A percentile compares a stretch with the other conserved stretches of the same genome.
These are phyloP conservation scores for Pterocles burchelli DNA, from an alignment of 2,113 vertebrate genomes.

Conservation along the genomic window DNA sequence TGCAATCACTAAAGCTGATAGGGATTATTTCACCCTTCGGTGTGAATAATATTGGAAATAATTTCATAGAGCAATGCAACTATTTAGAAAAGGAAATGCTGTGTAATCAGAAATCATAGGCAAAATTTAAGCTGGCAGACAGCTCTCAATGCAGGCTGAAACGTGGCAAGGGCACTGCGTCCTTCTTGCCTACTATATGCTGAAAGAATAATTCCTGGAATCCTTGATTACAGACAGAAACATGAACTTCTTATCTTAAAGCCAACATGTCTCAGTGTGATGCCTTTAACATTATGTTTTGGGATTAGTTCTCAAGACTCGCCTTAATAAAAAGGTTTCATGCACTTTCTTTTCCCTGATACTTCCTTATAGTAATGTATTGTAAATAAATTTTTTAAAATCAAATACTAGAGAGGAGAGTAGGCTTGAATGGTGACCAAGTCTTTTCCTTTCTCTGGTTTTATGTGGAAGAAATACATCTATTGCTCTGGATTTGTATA, in stretches of 20 bases:
- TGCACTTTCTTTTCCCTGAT: background rate
- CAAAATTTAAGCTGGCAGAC: slow-evolving; percentile 21
- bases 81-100: background rate
- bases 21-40: background rate
- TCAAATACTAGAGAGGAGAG: background rate
- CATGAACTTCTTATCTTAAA: slow-evolving; percentile 26
- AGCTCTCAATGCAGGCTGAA: background rate
- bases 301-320: background rate
- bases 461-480: background rate
- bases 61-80: background rate
- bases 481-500: background rate
- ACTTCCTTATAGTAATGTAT: background rate
- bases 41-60: background rate
- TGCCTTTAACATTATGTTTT: background rate
- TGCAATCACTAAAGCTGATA: background rate
- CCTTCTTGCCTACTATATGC: slow-evolving; percentile 21
- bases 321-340: background rate
- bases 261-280: background rate
- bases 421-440: background rate
- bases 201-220: slow-evolving; percentile 43
- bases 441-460: background rate
- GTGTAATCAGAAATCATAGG: background rate
- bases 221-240: slow-evolving; percentile 27
- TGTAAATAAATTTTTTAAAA: background rate
- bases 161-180: background rate